Base-by-base conservation (phyloP, 2,113 vertebrate genomes). In the Prionailurus viverrinus region DNA sequence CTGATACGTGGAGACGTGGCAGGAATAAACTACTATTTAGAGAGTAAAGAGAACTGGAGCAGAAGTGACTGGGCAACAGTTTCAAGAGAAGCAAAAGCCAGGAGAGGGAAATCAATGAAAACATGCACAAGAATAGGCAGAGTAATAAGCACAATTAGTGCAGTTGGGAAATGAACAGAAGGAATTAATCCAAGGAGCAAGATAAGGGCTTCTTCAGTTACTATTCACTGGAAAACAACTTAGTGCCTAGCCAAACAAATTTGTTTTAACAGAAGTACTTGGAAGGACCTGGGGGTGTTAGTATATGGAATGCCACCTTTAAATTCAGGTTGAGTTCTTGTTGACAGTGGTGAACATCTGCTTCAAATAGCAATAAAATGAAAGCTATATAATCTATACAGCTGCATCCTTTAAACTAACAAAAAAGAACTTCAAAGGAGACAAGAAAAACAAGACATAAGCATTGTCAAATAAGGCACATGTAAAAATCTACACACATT, bases 381-480 rank as follows among this genome's bases (percentile, higher is more conserved):
- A 97, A 74, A 55, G 76, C 89, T 82, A 94, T 93, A 90, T 91
- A 86, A 95, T 84, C 92, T 96, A 94, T 92, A 97, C 91, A 97
- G 97, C 98, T 98, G 98, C 98, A 98, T 98, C 98, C 82, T 98
- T 98, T 97, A 92, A 97, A 91, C 96, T 79, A 98, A 98, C 97
- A 95, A 92, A 98, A 97, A 97, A 97, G 81, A 98, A 98, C 97
- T 95, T 96, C 97, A 96, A 98, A 98, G 94, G 90, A 98, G 98
- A 98, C 94, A 96, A 97, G 97, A 97, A 97, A 98, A 98, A 98
- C 97, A 97, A 97, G 97, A 98, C 95, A 93, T 0, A 33, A 97
- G 98, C 98, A 97, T 98, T 95, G 96, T 99, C 98, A 98, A 99
- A 98, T 99, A 99, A 99, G 99, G 99, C 98, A 99, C 99, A 99